Evolutionary conservation across 2,113 vertebrate genomes (phyloP), one percentile per base, ranked within the genome.

Genomic region (Sapayoa aenigma): DNA sequence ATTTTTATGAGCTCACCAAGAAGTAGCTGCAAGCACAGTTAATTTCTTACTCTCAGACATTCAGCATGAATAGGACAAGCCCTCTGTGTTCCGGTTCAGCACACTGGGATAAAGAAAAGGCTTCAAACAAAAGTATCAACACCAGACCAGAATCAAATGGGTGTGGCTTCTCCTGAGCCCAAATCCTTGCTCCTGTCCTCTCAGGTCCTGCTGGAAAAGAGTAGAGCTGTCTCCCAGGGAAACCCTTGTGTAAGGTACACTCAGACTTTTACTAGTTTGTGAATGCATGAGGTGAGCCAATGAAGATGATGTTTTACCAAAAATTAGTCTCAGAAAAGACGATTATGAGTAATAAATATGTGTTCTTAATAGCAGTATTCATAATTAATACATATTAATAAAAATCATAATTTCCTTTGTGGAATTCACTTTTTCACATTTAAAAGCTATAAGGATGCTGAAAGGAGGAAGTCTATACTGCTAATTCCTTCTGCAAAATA

Each of bases 1-100:
- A 89, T 92, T 96, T 97, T 96, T 95, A 96, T 93, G 85, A 96
- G 77, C 83, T 66, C 87, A 88, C 92, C 47, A 85, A 89, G 68
- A 95, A 93, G 94, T 73, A 50, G 41, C 77, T 94, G 89, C 84
- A 89, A 96, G 79, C 78, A 53, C 62, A 93, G 92, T 94, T 97
- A 79, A 95, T 95, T 96, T 96, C 94, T 59, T 87, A 86, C 89
- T 86, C 86, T 94, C 83, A 92, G 69, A 80, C 25, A 33, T 84
- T 59, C 33, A 25, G 37, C 84, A 56, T 58, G 93, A 96, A 69
- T 28, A 81, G n/a, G 89, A 66, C 82, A 59, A 91, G n/a, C 8
- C 33, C 44, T 41, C 27, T 49, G 53, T 53, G 66, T 31, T 72
- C 44, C 56, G 30, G 37, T 87, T 87, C 49, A 65, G 56, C 53